Evolutionary conservation across 2,113 vertebrate genomes (phyloP), one percentile per base, ranked within the genome.

Genomic region (Sciurus niger): DNA sequence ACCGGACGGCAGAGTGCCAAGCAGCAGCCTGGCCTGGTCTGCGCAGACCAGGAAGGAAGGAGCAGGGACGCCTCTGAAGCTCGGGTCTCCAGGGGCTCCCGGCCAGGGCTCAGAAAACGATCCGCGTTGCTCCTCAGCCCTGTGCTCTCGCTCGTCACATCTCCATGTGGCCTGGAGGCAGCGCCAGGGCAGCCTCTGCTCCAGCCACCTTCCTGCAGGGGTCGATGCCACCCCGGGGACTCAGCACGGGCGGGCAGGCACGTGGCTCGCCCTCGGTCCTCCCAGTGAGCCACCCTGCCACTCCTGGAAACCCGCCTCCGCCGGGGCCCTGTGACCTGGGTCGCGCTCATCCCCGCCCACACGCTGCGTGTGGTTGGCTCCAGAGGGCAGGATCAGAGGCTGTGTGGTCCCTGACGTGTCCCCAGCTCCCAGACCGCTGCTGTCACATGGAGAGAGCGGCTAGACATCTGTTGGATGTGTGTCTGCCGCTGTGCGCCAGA

Each of bases 271-370:
- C 12, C 25, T 22, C 22, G 12, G 30, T 22, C 11, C 37, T 8
- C 70, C 63, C 46, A n/a, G 0, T 2, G 68, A 6, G 48, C 28
- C 20, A 86, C 16, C n/a, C 46, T 6, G 18, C 30, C 37, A 48
- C 46, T 9, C 46, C 63, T 4, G 34, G 14, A n/a, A 4, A 22
- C 63, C 32, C 8, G 2, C 9, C 65, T 37, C 76, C 8, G 5
- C 60, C 60, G 8, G 8, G 40, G 2, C 60, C 4, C 4, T 9
- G 8, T 48, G 28, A n/a, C 20, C 82, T 16, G 32, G 22, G 12
- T 5, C 9, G 2, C 2, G 8, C 37, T 68, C 8, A 4, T 14
- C 32, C 34, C 20, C 7, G 2, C 30, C 43, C 0, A 7, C 25
- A 8, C 0, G 16, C 76, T 34, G 14, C 0, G 4, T 20, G 73